A percentile compares a stretch with the other conserved stretches of the same genome.
Conservation (phyloP, 2,888 invertebrate genomes). For the Pocota personata region DNA sequence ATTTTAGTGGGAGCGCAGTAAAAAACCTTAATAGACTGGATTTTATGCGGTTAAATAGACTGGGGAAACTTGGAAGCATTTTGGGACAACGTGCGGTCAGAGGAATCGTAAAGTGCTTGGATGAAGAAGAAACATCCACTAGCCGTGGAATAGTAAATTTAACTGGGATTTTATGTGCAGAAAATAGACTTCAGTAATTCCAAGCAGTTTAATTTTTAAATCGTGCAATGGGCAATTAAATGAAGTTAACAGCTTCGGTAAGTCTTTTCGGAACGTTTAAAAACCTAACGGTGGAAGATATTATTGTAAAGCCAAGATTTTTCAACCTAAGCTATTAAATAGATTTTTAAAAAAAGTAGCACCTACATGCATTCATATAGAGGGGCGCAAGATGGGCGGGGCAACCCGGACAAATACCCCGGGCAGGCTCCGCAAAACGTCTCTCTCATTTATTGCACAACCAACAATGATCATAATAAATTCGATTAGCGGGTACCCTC, state of each 20-base stretch:
- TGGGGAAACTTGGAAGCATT: conserved; percentile 5
- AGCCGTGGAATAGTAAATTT: background rate
- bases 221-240: background rate
- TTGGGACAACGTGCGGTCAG: background rate
- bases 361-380: too few species aligned
- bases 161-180: background rate
- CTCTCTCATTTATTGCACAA: too few species aligned
- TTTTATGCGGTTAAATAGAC: background rate
- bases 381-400: too few species aligned
- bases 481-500: too few species aligned
- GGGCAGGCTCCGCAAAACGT: too few species aligned
- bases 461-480: too few species aligned
- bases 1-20: conserved; percentile 52
- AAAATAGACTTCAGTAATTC: conserved; percentile 4
- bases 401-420: too few species aligned
- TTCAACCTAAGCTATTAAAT: too few species aligned
- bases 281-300: background rate
- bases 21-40: conserved; percentile 15
- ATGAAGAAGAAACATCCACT: background rate
- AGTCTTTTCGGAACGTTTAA: too few species aligned
- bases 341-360: too few species aligned
- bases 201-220: background rate
- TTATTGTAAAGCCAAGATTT: too few species aligned
- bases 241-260: background rate
- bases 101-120: background rate